phyloP scores from a whole-genome alignment of 2,113 vertebrate species.

The Promerops cafer region DNA sequence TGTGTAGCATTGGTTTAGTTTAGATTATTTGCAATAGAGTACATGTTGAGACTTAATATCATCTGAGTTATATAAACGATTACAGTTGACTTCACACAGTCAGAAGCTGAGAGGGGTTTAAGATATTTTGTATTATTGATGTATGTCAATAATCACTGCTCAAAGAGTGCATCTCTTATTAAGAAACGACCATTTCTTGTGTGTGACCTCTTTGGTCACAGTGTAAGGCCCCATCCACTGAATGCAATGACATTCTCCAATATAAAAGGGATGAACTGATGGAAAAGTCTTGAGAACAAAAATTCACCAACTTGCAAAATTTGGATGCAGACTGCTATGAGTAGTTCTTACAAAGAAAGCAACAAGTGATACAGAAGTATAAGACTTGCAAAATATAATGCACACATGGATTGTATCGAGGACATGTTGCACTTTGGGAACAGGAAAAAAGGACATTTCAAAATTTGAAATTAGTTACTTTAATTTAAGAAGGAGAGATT shows the following conservation, averaged over 20 bases:
- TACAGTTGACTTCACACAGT: not conserved
- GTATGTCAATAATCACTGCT: not conserved
- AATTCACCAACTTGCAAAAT: not conserved
- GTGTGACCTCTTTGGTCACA: not conserved
- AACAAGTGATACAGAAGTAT: not conserved
- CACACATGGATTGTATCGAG: accelerated
- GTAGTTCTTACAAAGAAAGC: not conserved
- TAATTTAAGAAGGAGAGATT: not conserved
- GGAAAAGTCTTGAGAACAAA: not conserved
- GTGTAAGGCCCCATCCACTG: not conserved
- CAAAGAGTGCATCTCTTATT: not conserved
- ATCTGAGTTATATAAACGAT: not conserved
- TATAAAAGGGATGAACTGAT: not conserved
- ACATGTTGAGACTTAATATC: not conserved
- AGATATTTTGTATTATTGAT: not conserved
- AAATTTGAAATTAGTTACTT: not conserved
- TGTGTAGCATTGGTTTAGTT: not conserved
- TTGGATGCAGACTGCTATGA: not conserved
- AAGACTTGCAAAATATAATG: not conserved
- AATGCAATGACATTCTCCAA: not conserved
- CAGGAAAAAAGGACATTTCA: not conserved
- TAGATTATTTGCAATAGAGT: not conserved
- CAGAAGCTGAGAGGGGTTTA: not conserved
- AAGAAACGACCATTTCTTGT: not conserved
- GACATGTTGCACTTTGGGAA: not conserved